Base-by-base conservation (phyloP, 2,888 invertebrate genomes). In the Andrena praecox region DNA sequence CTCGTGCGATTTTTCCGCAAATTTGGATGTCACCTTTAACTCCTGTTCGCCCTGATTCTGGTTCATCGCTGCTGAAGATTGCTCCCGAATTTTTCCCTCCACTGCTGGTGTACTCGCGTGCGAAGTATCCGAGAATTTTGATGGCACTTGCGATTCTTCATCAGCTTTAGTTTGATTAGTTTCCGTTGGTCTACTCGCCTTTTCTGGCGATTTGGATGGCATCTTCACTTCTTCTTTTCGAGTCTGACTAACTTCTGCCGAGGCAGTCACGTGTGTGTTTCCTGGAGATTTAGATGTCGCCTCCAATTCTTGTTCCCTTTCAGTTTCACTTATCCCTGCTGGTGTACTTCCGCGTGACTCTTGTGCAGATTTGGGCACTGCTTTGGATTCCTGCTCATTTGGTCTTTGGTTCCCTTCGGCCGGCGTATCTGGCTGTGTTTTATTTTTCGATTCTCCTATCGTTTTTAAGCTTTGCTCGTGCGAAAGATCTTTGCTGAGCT, bases 361-460 rank as follows among this genome's bases (percentile, higher is more conserved):
- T 0, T 76, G 73, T 16, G 73, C 10, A 50, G 64, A 33, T 8
- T 27, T 56, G 0, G 59, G 6, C 24, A 42, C 42, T 12, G 29
- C 10, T 6, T n/a, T 33, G n/a, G 42, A 35, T 20, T 70, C 27
- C 16, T 54, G 48, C 7, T 82, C 75, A 8, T 48, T 70, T 42
- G 31, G 59, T 6, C 20, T 56, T 0, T 27, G 6, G n/a, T 33
- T n/a, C 7, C 33, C 10, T n/a, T 63, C n/a, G 10, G 4, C 4
- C 3, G 56, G 10, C 4, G 12, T 20, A 4, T 42, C 54, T 3
- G 54, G 8, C 12, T n/a, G 63, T 16, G 50, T 68, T 63, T 67
- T 71, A 2, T 70, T 59, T n/a, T 54, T 70, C 16, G 84, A 67
- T 29, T 86, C 80, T 3, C 42, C 42, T 42, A 16, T 42, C 16